phyloP scores from a whole-genome alignment of 2,113 vertebrate species.

The Dasyornis broadbenti region DNA sequence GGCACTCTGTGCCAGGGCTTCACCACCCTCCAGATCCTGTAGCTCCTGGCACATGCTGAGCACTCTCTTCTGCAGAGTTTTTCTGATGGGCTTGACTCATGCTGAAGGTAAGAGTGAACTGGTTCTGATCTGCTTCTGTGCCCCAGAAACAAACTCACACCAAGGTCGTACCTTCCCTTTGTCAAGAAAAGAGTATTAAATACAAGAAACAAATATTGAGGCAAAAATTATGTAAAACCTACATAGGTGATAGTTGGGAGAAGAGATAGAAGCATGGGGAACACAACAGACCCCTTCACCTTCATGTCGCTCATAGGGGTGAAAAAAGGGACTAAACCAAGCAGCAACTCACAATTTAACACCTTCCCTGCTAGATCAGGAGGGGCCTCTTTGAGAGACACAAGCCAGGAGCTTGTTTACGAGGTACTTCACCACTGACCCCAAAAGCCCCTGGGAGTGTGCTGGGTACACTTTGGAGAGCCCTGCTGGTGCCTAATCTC shows the following conservation, averaged over 20 bases:
- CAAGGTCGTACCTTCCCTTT: background rate
- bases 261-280: background rate
- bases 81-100: background rate
- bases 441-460: background rate
- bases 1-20: background rate
- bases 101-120: background rate
- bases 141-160: background rate
- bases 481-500: background rate
- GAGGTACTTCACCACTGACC: background rate
- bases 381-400: background rate
- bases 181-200: background rate
- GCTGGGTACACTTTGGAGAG: background rate
- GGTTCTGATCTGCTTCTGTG: background rate
- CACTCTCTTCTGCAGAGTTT: background rate
- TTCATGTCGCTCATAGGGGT: accelerated
- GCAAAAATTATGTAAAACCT: background rate
- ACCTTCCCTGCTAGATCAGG: background rate
- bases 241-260: background rate
- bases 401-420: background rate
- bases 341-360: background rate
- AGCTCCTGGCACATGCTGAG: background rate
- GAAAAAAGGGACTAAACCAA: background rate
- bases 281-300: background rate
- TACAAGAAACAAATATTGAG: background rate
- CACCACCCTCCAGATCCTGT: background rate